Base-by-base conservation (phyloP, 1,140 invertebrate species). In the Paraescarpia echinospica region DNA sequence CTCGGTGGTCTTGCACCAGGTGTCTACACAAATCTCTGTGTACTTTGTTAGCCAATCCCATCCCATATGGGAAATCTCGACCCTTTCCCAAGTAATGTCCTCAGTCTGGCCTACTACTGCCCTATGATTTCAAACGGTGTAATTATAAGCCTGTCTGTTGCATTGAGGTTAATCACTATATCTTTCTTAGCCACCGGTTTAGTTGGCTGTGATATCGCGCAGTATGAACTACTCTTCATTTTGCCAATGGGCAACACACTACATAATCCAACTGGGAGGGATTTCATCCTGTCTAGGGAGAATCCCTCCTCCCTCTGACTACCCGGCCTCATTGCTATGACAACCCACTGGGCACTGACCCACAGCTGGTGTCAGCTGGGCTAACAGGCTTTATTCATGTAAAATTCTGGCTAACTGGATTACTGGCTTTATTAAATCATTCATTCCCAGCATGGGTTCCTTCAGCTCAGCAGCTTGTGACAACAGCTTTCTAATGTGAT, bases 351-450 rank as follows among this genome's bases (percentile, higher is more conserved):
- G n/a, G n/a, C n/a, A n/a, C n/a, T 4, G 41, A 41, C 41, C 41
- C 41, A 6, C 12, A 12, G 41, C 41, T 41, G 41, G 41, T 41
- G 41, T 41, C 41, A 41, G 59, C 18, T 77, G 59, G 27, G 59
- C 18, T 77, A 77, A 77, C 59, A 27, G 59, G 59, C 59, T 22
- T 77, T 77, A 31, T 77, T 18, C 59, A 77, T 77, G 59, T 77
- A 77, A 77, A 77, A 77, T 77, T 77, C 59, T 77, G 59, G 59
- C 59, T 77, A 77, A 77, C 59, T 77, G 22, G 59, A 77, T 77
- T 77, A 77, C 59, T 27, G 12, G 22, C 4, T 77, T 77, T 77
- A 77, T 77, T 77, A 77, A 77, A 77, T 12, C 59, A 77, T 77
- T 77, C 14, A 77, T 77, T 77, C 59, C 27, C 59, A 77, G 59